These are phyloP conservation scores for Planiliza haematocheilus DNA, from an alignment of 2,113 vertebrate genomes.

Conservation along the genomic window DNA sequence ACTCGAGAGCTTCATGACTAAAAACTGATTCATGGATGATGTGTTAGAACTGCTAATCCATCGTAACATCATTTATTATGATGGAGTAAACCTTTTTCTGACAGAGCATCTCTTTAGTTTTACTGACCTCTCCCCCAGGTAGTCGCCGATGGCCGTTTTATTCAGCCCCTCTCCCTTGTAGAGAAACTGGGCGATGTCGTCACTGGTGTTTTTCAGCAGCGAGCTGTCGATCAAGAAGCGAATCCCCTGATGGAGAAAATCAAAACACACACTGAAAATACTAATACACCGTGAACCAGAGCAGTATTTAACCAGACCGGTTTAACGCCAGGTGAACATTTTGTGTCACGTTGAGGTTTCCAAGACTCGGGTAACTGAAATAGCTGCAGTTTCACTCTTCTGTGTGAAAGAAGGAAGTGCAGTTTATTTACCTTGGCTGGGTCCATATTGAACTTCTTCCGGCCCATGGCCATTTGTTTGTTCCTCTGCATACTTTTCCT, in stretches of 20 bases:
- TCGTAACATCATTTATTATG: no score
- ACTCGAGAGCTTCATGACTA: no score
- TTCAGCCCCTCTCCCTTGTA: conserved; percentile 98
- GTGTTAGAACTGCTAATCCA: background rate
- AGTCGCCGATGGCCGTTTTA: conserved; percentile 97
- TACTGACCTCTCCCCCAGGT: conserved; percentile 93
- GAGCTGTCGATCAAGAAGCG: conserved; percentile 93
- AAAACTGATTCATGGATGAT: conserved; percentile 22
- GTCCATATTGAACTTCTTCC: conserved; percentile 99
- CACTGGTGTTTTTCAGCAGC: conserved; percentile 92
- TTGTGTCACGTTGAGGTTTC: no score
- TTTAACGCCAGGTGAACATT: no score
- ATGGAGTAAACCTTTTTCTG: no score
- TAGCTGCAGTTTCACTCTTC: no score
- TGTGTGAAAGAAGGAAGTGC: background rate
- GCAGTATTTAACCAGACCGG: no score
- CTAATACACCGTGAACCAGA: no score
- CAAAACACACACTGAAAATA: background rate
- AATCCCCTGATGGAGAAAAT: conserved; percentile 87
- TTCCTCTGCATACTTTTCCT: conserved; percentile 99
- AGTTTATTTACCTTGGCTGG: conserved; percentile 90
- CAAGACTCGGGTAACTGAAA: no score
- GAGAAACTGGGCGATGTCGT: conserved; percentile 94
- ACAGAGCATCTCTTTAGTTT: background rate
- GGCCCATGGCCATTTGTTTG: conserved; percentile 97